Evolutionary conservation across 2,888 invertebrate genomes (phyloP).

Genomic region (Trilocha varians): DNA sequence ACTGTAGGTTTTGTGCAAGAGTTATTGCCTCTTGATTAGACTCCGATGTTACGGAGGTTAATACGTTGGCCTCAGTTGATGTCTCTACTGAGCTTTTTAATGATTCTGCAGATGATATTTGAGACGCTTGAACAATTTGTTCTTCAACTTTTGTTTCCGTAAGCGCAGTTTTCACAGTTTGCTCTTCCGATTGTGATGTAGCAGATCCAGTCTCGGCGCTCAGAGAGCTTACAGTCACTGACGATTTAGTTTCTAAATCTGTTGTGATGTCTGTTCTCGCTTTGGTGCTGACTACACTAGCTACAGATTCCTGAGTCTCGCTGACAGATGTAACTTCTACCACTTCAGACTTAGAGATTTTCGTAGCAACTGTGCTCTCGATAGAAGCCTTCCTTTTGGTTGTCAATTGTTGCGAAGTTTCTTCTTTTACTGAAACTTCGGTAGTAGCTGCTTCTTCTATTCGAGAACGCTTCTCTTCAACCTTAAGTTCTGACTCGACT

Average conservation of each 20-base stretch:
- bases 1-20: slow-evolving; percentile 8
- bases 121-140: slow-evolving; percentile 11
- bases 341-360: slow-evolving; percentile 49
- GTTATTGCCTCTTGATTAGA: slow-evolving; percentile 11
- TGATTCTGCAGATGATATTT: slow-evolving; percentile 15
- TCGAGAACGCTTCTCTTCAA: slow-evolving; percentile 38
- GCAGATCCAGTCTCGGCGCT: slow-evolving; percentile 34
- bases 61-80: slow-evolving; percentile 11
- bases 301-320: slow-evolving; percentile 35
- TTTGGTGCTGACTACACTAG: slow-evolving; percentile 15
- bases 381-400: slow-evolving; percentile 51
- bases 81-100: slow-evolving; percentile 10
- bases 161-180: slow-evolving; percentile 28
- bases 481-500: slow-evolving; percentile 28
- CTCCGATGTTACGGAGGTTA: slow-evolving; percentile 12
- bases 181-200: slow-evolving; percentile 33
- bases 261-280: slow-evolving; percentile 39
- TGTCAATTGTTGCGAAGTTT: slow-evolving; percentile 35
- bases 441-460: slow-evolving; percentile 27
- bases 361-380: slow-evolving; percentile 47
- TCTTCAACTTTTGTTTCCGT: slow-evolving; percentile 24
- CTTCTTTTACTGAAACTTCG: slow-evolving; percentile 30
- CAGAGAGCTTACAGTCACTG: slow-evolving; percentile 38
- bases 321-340: slow-evolving; percentile 38
- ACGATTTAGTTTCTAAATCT: slow-evolving; percentile 48